Percentiles rank a stretch among this genome's conserved stretches.
Conservation (phyloP, 2,797 vertebrate species). For the Mus caroli region DNA sequence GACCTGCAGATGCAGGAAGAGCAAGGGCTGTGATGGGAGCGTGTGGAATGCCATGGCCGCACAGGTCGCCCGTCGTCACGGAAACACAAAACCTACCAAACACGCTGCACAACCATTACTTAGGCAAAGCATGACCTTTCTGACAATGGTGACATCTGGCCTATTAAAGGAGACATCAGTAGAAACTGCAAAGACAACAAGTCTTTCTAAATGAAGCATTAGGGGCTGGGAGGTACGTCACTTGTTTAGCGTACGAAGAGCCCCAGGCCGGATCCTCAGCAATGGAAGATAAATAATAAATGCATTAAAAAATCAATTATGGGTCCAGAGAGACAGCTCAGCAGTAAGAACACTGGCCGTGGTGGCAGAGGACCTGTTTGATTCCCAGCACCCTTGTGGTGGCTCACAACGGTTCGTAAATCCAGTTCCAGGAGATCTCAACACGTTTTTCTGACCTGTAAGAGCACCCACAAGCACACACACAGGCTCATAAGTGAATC, state of each 20-base stretch:
- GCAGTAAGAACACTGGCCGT: neutral
- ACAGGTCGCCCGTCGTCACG: neutral
- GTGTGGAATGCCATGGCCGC: neutral
- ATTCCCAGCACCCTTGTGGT: neutral
- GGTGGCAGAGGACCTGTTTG: neutral
- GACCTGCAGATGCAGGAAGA: slow-evolving; percentile 88
- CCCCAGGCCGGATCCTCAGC: neutral
- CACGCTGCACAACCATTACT: neutral
- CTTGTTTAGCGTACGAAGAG: neutral
- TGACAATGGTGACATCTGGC: neutral
- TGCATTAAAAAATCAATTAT: neutral
- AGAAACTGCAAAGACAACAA: neutral
- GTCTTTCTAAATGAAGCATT: slow-evolving; percentile 32
- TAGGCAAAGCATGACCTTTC: neutral
- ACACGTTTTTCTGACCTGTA: neutral
- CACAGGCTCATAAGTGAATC: neutral
- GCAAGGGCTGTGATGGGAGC: neutral
- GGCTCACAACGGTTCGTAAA: neutral
- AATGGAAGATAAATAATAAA: neutral
- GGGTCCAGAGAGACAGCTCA: neutral
- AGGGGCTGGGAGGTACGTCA: no score
- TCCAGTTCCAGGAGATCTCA: neutral
- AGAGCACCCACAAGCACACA: neutral
- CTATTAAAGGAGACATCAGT: neutral
- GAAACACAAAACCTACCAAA: neutral